A percentile compares a stretch with the other conserved stretches of the same genome.
phyloP scores from a whole-genome alignment of 2,113 vertebrate genomes.

The Gambusia holbrooki region DNA sequence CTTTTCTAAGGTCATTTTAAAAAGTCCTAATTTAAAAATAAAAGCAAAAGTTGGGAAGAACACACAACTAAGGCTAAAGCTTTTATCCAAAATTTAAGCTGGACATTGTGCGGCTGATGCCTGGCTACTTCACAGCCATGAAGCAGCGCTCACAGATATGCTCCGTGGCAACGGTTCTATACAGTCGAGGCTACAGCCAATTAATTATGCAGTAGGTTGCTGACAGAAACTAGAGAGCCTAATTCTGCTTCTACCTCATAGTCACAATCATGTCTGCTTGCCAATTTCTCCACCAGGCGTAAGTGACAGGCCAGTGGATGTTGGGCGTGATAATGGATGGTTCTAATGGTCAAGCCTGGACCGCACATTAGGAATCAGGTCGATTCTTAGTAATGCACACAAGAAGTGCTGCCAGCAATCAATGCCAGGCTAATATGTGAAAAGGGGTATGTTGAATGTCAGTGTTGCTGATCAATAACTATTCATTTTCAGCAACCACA shows the following conservation, averaged over 20 bases:
- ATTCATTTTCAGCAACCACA: slow-evolving; percentile 79
- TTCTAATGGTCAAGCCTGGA: slow-evolving; percentile 78
- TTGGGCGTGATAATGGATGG: slow-evolving; percentile 73
- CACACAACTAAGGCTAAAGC: not conserved
- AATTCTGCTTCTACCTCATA: slow-evolving; percentile 60
- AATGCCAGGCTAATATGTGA: slow-evolving; percentile 80
- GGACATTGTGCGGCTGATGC: slow-evolving; percentile 17
- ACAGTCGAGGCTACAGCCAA: slow-evolving; percentile 20
- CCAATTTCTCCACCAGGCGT: slow-evolving; percentile 70
- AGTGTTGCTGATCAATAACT: slow-evolving; percentile 80
- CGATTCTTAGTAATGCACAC: slow-evolving; percentile 72
- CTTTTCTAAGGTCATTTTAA: not conserved
- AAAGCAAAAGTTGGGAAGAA: not conserved
- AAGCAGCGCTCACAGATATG: slow-evolving; percentile 47
- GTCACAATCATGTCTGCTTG: slow-evolving; percentile 64
- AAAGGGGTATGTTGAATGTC: slow-evolving; percentile 77
- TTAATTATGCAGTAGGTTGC: slow-evolving; percentile 63
- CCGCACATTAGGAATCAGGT: slow-evolving; percentile 77
- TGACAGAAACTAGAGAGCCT: slow-evolving; percentile 60
- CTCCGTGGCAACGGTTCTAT: slow-evolving; percentile 22
- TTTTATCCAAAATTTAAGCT: slow-evolving; percentile 12
- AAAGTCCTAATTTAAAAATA: not conserved
- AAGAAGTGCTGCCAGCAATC: slow-evolving; percentile 79
- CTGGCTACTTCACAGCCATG: slow-evolving; percentile 9
- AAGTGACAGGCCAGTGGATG: slow-evolving; percentile 71